Base-by-base conservation (phyloP, 2,888 invertebrate genomes). In the Polydrusus pterygomalis region DNA sequence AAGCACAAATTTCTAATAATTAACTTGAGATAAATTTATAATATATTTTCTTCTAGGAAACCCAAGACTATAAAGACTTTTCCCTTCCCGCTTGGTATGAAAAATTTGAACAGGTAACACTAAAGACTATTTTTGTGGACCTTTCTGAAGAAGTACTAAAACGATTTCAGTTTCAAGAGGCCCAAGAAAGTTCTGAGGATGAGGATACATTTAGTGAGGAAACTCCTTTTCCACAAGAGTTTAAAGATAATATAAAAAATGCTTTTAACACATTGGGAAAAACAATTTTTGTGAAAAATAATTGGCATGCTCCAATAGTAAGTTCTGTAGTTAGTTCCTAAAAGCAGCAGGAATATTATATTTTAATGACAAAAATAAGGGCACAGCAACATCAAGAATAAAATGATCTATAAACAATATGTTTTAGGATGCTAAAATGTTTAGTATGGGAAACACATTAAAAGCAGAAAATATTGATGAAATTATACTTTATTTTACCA, bases 271-370 rank as follows among this genome's bases (percentile, higher is more conserved):
- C 77, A 0, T 79, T 86, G 9, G 78, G 82, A 51, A 83, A 82
- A 49, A 79, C 79, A 38, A 85, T 83, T 38, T 87, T 87, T 79
- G 82, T 85, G 5, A 87, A 86, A 81, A 86, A 85, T 72, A 87
- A 87, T 78, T 87, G 87, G 87, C 86, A 86, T 80, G 86, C 87
- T 13, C 87, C 87, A 20, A 78, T 81, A 70, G 86, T 85, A 82
- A 67, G 73, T 51, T 25, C 25, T 5, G 5, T 25, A 25, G 25
- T 45, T 25, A 25, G 25, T 45, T 40, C 10, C 7, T 9, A 34
- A 34, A 34, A 34, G 8, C 34, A 34, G 34, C 34, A 34, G 10
- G 34, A 34, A 34, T 38, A 38, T 6, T 9, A 2, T n/a, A 11
- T 13, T 40, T 11, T 43, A n/a, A n/a, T n/a, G n/a, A n/a, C n/a